Conservation (phyloP, 2,888 invertebrate genomes). For the Didymodactylos carnosus region DNA sequence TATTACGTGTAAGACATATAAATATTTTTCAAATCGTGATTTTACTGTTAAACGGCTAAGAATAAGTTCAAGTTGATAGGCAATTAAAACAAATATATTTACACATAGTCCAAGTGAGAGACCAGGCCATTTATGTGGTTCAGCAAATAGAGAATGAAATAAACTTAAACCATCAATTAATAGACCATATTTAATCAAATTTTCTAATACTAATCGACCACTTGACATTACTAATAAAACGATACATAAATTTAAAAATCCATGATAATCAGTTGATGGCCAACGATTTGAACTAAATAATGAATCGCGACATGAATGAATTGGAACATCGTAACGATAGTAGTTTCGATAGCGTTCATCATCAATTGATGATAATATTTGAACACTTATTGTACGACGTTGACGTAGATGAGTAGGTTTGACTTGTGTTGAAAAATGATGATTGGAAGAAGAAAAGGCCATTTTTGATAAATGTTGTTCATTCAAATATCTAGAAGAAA, state of each 20-base stretch:
- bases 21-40: no score
- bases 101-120: background rate
- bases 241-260: conserved; percentile 39
- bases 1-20: background rate
- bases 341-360: background rate
- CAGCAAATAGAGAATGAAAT: no score
- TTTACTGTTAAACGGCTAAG: background rate
- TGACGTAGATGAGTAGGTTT: no score
- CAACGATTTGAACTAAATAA: conserved; percentile 72
- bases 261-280: conserved; percentile 41
- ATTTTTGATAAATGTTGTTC: no score
- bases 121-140: no score
- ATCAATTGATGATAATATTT: background rate
- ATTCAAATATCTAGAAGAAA: no score
- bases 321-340: no score
- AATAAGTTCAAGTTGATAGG: background rate
- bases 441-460: no score
- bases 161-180: no score
- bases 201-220: conserved; percentile 50
- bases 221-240: conserved; percentile 36
- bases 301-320: no score
- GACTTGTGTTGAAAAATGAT: no score
- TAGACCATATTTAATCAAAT: conserved; percentile 67
- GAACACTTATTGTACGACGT: no score
- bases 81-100: background rate